Base-by-base conservation (phyloP, 2,797 vertebrate species). In the Melopsittacus undulatus region DNA sequence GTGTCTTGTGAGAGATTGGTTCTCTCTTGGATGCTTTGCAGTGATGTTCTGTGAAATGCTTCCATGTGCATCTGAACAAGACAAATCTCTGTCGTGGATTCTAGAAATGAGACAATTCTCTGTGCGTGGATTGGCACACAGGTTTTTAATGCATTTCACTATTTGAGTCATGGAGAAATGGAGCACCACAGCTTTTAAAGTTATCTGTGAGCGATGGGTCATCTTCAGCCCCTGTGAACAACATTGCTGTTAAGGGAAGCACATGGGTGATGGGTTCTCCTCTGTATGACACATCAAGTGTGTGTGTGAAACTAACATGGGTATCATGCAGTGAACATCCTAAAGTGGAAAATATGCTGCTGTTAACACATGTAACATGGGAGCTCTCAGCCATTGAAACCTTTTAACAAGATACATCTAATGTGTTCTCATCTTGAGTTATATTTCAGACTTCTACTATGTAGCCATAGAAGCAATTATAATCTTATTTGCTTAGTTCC, bases 311-410 rank as follows among this genome's bases (percentile, higher is more conserved):
- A 64, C n/a, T 27, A 36, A 20, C 16, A 12, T 0, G 1, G 46
- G 12, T 2, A 5, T 34, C 12, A 15, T 2, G 0, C 29, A 24
- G 24, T 13, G 40, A 59, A 63, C 77, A 59, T 1, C 76, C 38
- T 57, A 2, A 9, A 8, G 67, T 18, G 74, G 72, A 16, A 63
- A 56, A 51, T 5, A 7, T 0, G 27, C 42, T 81, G 38, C 56
- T 64, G 67, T 15, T 29, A 51, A 4, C 0, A 0, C 17, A 46
- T 1, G 3, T 27, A 32, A 46, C 40, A 4, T 21, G 66, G 38
- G 38, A 62, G 34, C 6, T 18, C 57, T 62, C 6, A 5, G 75
- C 63, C 45, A 46, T 11, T 29, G 34, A 38, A 57, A 22, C 17
- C 67, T 69, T 74, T 38, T 40, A 45, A 12, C 5, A 11, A 32